A percentile compares a stretch with the other conserved stretches of the same genome.
Evolutionary conservation across 2,888 invertebrate species (phyloP).

Genomic region (Eubasilissa splendida): DNA sequence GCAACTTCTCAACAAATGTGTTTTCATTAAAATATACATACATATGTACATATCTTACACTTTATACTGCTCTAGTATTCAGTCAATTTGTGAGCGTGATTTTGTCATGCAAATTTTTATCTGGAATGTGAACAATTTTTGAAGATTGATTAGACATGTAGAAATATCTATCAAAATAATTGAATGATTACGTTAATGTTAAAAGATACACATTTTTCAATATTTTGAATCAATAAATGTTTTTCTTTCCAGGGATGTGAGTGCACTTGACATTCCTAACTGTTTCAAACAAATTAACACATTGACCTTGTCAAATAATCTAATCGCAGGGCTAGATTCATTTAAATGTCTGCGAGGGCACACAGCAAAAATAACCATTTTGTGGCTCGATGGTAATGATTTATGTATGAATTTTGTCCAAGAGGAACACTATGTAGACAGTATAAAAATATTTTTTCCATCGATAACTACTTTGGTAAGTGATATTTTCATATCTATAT

Average conservation of each 20-base stretch:
- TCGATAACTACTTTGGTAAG: slow-evolving; percentile 71
- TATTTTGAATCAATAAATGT: too few relatives aligned
- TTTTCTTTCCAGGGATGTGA: background rate
- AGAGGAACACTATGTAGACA: slow-evolving; percentile 74
- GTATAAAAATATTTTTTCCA: slow-evolving; percentile 71
- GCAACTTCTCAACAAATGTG: too few relatives aligned
- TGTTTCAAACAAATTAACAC: slow-evolving; percentile 62
- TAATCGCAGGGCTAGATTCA: slow-evolving; percentile 59
- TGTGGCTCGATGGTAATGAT: slow-evolving; percentile 63
- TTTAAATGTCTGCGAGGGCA: slow-evolving; percentile 2
- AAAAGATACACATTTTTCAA: too few relatives aligned
- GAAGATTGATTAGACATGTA: too few relatives aligned
- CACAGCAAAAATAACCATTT: slow-evolving; percentile 14
- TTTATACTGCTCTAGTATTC: too few relatives aligned
- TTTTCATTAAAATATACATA: too few relatives aligned
- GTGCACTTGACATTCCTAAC: background rate
- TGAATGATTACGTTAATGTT: too few relatives aligned
- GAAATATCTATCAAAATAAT: too few relatives aligned
- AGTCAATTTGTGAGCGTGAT: too few relatives aligned
- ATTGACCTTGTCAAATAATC: slow-evolving; percentile 65
- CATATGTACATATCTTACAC: too few relatives aligned
- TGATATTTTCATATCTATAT: slow-evolving; percentile 50
- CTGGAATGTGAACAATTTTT: too few relatives aligned
- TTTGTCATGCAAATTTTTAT: too few relatives aligned
- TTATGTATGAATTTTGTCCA: slow-evolving; percentile 77